Percentiles rank a stretch among this genome's conserved stretches.
phyloP scores from a whole-genome alignment of 2,797 vertebrate genomes.

The Diceros bicornis region DNA sequence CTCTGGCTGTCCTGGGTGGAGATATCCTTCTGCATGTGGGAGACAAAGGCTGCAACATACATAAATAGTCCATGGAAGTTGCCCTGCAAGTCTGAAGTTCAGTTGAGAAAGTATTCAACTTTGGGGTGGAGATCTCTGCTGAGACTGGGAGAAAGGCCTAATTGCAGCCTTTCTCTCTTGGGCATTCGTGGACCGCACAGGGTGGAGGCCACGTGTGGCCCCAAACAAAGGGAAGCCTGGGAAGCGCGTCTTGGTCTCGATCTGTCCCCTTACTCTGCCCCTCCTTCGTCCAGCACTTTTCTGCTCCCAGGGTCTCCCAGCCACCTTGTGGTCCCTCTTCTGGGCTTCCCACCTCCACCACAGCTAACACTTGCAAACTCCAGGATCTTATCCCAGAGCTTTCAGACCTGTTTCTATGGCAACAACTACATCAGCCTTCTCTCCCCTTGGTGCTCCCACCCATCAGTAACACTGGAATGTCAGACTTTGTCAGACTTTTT shows the following conservation, averaged over 20 bases:
- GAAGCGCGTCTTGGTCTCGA: not conserved
- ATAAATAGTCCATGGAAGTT: not conserved
- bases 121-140: not conserved
- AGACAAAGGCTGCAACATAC: not conserved
- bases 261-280: not conserved
- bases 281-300: not conserved
- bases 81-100: not conserved
- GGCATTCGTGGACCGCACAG: not conserved
- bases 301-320: not conserved
- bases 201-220: not conserved
- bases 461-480: conserved; percentile 60
- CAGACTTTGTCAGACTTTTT: conserved; percentile 67
- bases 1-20: not conserved
- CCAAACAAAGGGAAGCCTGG: not conserved
- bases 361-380: not conserved
- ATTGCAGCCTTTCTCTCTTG: not conserved
- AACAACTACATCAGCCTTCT: conserved; percentile 12
- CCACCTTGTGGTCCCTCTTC: too few species aligned
- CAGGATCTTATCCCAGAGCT: conserved; percentile 12
- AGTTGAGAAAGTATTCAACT: not conserved
- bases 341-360: not conserved
- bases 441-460: not conserved
- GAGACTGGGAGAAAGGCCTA: not conserved
- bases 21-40: not conserved
- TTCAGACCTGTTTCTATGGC: conserved; percentile 30